Percentiles rank a stretch among this genome's conserved stretches.
Conservation (phyloP, 2,888 invertebrate genomes). For the Plebejus melissa region DNA sequence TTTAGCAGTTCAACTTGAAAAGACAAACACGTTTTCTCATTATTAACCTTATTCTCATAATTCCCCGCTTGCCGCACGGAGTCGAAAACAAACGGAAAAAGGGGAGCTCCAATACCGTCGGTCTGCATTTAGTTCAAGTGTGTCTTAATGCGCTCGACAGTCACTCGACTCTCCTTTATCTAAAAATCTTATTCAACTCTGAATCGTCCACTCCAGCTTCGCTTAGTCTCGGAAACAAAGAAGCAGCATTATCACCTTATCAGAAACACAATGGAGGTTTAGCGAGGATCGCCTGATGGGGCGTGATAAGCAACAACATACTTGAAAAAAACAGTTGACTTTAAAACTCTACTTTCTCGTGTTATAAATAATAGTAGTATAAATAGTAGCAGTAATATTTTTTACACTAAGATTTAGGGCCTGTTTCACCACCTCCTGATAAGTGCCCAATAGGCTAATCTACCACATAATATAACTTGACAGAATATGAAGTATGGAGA, state of each 20-base stretch:
- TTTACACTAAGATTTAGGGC: no score
- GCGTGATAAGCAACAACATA: background rate
- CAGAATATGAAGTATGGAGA: no score
- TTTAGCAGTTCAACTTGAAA: no score
- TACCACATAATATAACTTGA: no score
- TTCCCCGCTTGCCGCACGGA: background rate
- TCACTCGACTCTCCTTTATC: conserved; percentile 32
- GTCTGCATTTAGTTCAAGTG: conserved; percentile 24
- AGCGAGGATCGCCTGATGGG: background rate
- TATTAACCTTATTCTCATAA: background rate
- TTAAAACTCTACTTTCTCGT: background rate
- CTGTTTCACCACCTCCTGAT: no score
- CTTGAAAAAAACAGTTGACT: background rate
- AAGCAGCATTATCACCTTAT: conserved; percentile 27
- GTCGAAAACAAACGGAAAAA: background rate
- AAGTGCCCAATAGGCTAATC: no score
- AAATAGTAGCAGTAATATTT: no score
- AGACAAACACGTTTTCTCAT: background rate
- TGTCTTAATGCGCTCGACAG: conserved; percentile 1
- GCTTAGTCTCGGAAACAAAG: conserved; percentile 37
- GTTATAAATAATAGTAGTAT: no score
- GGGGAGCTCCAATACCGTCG: background rate
- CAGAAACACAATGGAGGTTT: background rate
- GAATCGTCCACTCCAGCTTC: conserved; percentile 34
- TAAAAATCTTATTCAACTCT: conserved; percentile 36